A percentile compares a stretch with the other conserved stretches of the same genome.
Conservation (phyloP, 92 coral and sea anemone genomes). For the Isaurus tuberculatus region DNA sequence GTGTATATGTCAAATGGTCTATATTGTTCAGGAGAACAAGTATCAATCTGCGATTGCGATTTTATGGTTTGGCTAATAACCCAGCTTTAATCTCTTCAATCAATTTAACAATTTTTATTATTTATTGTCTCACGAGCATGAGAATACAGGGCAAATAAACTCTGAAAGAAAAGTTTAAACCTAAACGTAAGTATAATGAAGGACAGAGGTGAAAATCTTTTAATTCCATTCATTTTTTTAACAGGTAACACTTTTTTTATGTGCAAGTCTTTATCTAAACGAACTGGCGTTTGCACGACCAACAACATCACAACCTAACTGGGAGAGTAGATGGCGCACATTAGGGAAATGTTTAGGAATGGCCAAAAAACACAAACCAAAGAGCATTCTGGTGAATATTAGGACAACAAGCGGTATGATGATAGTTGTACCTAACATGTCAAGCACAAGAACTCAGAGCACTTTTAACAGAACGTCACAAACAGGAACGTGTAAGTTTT, state of each 20-base stretch:
- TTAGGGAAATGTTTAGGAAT: conserved; percentile 25
- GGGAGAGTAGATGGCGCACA: background rate
- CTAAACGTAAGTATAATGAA: background rate
- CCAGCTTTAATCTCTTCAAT: no score
- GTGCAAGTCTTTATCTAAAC: background rate
- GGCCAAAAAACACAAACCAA: conserved; percentile 21
- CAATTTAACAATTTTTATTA: no score
- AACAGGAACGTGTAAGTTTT: conserved; percentile 21
- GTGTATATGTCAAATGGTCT: no score
- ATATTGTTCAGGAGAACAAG: no score
- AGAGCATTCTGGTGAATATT: conserved; percentile 20
- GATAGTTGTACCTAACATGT: conserved; percentile 23
- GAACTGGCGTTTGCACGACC: background rate
- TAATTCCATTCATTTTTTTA: background rate
- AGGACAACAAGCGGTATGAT: conserved; percentile 13
- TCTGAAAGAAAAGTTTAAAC: no score
- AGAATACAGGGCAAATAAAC: no score
- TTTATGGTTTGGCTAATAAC: no score
- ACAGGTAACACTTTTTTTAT: conserved; percentile 8
- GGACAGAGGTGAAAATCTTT: background rate
- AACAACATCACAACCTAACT: background rate
- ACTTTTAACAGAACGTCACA: background rate
- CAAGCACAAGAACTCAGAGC: background rate
- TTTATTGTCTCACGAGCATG: no score
- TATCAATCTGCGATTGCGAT: no score